Conservation (phyloP, 2,888 invertebrate genomes). For the Drosophila anceps region DNA sequence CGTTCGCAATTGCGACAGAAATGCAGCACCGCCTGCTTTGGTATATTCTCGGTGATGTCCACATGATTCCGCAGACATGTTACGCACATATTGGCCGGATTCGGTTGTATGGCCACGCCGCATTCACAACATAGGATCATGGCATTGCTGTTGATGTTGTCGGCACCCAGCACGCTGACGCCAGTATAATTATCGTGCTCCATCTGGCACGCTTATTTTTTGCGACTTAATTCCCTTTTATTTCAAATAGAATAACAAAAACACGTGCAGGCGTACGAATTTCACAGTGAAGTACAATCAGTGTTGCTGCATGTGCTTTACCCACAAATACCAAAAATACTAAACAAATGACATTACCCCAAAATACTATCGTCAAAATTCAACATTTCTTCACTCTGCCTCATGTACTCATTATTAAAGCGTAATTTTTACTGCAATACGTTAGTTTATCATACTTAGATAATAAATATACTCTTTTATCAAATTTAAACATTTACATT, state of each 20-base stretch:
- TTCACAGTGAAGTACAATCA: conserved; percentile 27
- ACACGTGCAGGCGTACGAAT: conserved; percentile 43
- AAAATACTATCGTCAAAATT: not conserved
- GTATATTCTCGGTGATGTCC: conserved; percentile 98
- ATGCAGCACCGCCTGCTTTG: conserved; percentile 95
- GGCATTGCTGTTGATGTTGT: conserved; percentile 30
- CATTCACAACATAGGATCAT: conserved; percentile 95
- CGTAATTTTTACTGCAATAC: not conserved
- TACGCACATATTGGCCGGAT: conserved; percentile 99
- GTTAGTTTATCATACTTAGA: too few species aligned
- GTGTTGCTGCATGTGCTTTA: not conserved
- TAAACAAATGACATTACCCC: too few species aligned
- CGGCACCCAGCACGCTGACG: conserved; percentile 46
- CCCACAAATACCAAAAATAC: conserved; percentile 16
- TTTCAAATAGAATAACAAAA: conserved; percentile 30
- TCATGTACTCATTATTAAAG: not conserved
- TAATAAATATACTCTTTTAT: not conserved
- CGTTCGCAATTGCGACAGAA: conserved; percentile 98
- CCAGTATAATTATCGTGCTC: conserved; percentile 54
- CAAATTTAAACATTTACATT: not conserved
- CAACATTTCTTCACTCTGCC: too few species aligned
- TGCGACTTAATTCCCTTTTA: not conserved
- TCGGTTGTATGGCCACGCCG: conserved; percentile 95
- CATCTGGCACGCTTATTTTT: conserved; percentile 29
- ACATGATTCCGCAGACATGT: conserved; percentile 95